Percentiles rank a stretch among this genome's conserved stretches.
phyloP scores from a whole-genome alignment of 2,113 vertebrate genomes.

The Leucoraja erinaceus region DNA sequence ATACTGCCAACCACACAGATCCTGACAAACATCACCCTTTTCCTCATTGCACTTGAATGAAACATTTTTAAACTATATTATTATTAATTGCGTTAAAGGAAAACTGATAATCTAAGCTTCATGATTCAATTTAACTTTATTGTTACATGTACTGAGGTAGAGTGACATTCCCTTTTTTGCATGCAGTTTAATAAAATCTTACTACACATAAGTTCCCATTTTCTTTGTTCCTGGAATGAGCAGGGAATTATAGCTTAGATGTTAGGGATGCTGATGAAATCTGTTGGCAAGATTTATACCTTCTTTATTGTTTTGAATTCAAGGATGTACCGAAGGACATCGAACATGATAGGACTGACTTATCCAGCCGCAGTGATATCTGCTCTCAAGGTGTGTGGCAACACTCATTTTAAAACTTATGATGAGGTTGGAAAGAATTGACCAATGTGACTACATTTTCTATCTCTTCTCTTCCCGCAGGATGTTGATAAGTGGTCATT shows the following conservation, averaged over 20 bases:
- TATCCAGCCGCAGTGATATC: constrained; percentile 81
- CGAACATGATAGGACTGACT: constrained; percentile 85
- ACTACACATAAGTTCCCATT: background rate
- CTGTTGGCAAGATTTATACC: background rate
- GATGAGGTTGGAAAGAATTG: background rate
- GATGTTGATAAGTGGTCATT: constrained; percentile 97
- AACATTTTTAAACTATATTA: background rate
- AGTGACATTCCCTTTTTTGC: no score
- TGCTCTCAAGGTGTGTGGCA: constrained; percentile 78
- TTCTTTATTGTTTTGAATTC: background rate
- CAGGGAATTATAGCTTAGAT: background rate
- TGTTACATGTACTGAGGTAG: no score
- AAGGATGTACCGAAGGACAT: constrained; percentile 95
- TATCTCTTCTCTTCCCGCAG: constrained; percentile 52
- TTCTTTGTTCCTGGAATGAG: background rate
- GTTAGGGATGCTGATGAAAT: background rate
- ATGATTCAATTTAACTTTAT: no score
- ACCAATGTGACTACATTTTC: background rate
- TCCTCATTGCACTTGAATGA: background rate
- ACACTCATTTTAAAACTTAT: background rate
- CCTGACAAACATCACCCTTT: background rate
- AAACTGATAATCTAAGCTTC: background rate
- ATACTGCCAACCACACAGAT: background rate
- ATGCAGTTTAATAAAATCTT: no score
- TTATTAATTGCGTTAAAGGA: background rate